Evolutionary conservation across 2,797 vertebrate species (phyloP), one percentile per base, ranked within the genome.

Genomic region (Lutjanus campechanus): DNA sequence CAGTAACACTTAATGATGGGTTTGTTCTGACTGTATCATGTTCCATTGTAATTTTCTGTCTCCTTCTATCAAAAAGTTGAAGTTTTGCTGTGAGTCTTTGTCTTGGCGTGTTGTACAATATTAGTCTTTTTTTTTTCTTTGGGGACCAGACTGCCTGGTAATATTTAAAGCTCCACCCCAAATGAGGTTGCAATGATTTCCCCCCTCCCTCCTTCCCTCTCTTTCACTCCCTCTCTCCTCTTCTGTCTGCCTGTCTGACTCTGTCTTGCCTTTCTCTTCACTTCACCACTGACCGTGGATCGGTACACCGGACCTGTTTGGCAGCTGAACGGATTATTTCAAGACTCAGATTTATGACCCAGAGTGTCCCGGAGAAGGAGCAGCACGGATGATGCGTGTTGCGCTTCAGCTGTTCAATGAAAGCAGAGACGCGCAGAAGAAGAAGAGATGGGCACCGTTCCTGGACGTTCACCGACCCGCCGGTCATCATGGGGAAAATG

Each of bases 91-190:
- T 17, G 15, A 25, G 11, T 51, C 9, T 12, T 46, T 43, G 55
- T 58, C 12, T 60, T 68, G 19, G 60, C 17, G 5, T 60, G 49
- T 55, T 46, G 44, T 16, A 51, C 17, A 56, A 11, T 13, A 47
- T 69, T 15, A 29, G 56, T 22, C 5, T 49, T 53, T 66, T 55
- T 8, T 60, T 60, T 56, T 47, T 15, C 49, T 77, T 61, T 20
- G 41, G 62, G 49, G 60, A 71, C 22, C 80, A 81, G 56, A 63
- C 58, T 12, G 67, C 58, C 81, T 79, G 79, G 63, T 80, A 81
- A 88, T 81, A 82, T 83, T 71, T 66, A 83, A 86, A 89, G 87
- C 93, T 92, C 92, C 93, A 89, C 93, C 92, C 88, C 69, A 85
- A 76, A 82, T 69, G 76, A 88, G 61, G 71, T 68, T 40, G 68